Evolutionary conservation across 2,888 invertebrate species (phyloP), one percentile per base, ranked within the genome.

Genomic region (Malacosoma neustria): DNA sequence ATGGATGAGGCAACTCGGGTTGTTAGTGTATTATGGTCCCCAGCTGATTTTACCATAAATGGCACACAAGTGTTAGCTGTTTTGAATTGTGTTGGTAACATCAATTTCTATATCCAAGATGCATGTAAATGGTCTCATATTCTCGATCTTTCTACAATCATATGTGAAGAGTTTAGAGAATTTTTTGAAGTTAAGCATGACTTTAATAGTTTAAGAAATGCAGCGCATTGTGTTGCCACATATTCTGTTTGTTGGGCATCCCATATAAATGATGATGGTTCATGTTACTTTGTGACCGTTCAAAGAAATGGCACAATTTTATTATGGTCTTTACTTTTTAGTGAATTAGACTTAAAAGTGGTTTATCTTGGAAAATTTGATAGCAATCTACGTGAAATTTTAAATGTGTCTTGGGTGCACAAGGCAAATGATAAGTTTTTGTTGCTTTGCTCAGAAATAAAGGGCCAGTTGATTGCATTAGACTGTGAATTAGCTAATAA

Each of bases 81-180:
- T 5, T 42, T 85, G 13, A 82, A 74, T 35, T 81, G 72, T 48
- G 56, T 74, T 14, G 84, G 85, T 0, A 65, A 71, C 38, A 54
- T 85, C 0, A 66, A 73, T 30, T 40, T 85, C 7, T 68, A 57
- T 45, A 51, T 36, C 5, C 51, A 47, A 13, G 37, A 41, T 12
- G 57, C 57, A 33, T 42, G 45, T 7, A 42, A 49, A 29, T 81
- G 74, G 71, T 43, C 31, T 1, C 57, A 49, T 36, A 14, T 68
- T 13, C 34, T 73, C 9, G 55, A 74, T 38, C 35, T 85, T 3
- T 73, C 74, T 2, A 39, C 51, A 4, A 41, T 57, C 32, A 42
- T 74, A 9, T 48, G 50, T 39, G 35, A 56, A 9, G 39, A 55
- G 13, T 51, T 58, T 29, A 35, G 48, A 3, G 35, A 48, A 5